Evolutionary conservation across 2,113 vertebrate genomes (phyloP).

Genomic region (Ciconia boyciana): DNA sequence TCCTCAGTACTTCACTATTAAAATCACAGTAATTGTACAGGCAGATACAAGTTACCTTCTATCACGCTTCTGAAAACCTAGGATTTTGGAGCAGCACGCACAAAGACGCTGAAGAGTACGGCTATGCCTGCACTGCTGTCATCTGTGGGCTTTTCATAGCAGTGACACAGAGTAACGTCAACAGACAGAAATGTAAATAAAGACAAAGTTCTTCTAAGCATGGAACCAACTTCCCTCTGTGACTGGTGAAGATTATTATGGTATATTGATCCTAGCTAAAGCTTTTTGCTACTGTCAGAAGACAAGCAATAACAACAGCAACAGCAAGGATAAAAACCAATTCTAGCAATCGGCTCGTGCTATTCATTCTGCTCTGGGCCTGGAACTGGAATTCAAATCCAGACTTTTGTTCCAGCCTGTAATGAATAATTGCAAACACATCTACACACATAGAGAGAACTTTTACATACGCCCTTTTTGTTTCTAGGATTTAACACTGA

Average conservation of each 20-base stretch:
- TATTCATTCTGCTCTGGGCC: background rate
- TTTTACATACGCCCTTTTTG: constrained; percentile 9
- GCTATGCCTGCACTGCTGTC: background rate
- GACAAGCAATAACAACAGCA: background rate
- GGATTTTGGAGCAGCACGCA: background rate
- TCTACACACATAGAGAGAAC: background rate
- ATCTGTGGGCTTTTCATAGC: background rate
- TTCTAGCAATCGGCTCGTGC: background rate
- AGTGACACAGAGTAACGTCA: background rate
- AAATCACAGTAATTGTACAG: background rate
- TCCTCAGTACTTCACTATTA: background rate
- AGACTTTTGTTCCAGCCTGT: constrained; percentile 17
- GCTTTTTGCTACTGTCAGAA: background rate
- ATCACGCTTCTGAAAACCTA: background rate
- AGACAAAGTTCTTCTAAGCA: background rate
- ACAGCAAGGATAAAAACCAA: background rate
- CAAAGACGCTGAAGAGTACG: background rate
- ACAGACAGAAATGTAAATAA: background rate
- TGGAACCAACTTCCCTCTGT: background rate
- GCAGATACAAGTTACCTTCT: background rate
- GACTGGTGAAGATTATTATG: background rate
- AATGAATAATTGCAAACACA: constrained; percentile 48
- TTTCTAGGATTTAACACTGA: background rate
- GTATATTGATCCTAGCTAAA: background rate
- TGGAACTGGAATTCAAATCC: constrained; percentile 22